These are phyloP conservation scores for Dorcus parallelipipedus DNA, from an alignment of 2,888 invertebrate species.

Conservation along the genomic window DNA sequence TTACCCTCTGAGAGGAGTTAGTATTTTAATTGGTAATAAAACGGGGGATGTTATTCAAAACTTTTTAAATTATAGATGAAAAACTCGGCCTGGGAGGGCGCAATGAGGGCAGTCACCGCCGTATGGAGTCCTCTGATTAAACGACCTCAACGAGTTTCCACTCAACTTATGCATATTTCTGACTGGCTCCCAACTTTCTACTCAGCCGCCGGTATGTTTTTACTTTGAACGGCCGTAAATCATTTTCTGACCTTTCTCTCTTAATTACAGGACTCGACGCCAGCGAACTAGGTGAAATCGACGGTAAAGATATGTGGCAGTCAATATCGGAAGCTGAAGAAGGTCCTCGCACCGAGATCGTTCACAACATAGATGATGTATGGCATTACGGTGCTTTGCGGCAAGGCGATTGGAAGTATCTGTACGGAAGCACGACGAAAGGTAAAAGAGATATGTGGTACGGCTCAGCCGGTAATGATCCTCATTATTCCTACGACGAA, in stretches of 20 bases:
- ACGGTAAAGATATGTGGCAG: constrained; percentile 55
- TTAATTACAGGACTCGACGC: constrained; percentile 41
- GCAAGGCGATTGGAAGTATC: constrained; percentile 61
- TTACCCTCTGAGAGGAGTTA: constrained; percentile 74
- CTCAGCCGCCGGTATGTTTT: constrained; percentile 54
- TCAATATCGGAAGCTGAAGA: constrained; percentile 48
- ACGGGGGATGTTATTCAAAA: not conserved
- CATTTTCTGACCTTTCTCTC: no score
- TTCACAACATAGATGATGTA: constrained; percentile 58
- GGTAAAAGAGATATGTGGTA: constrained; percentile 46
- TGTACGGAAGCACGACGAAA: constrained; percentile 53
- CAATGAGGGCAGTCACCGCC: constrained; percentile 60
- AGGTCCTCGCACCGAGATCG: constrained; percentile 55
- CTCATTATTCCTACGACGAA: constrained; percentile 45
- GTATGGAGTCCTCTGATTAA: constrained; percentile 63
- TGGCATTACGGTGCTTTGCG: constrained; percentile 57
- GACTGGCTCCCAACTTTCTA: constrained; percentile 71
- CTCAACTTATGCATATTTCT: constrained; percentile 61
- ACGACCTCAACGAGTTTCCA: constrained; percentile 55
- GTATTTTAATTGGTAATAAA: constrained; percentile 27
- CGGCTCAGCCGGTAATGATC: constrained; percentile 46
- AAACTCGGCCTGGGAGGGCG: constrained; percentile 70
- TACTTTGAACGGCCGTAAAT: not conserved
- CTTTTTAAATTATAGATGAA: constrained; percentile 54
- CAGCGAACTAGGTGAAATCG: constrained; percentile 55